Conservation (phyloP, 2,113 vertebrate genomes). For the Leucosticte australis region DNA sequence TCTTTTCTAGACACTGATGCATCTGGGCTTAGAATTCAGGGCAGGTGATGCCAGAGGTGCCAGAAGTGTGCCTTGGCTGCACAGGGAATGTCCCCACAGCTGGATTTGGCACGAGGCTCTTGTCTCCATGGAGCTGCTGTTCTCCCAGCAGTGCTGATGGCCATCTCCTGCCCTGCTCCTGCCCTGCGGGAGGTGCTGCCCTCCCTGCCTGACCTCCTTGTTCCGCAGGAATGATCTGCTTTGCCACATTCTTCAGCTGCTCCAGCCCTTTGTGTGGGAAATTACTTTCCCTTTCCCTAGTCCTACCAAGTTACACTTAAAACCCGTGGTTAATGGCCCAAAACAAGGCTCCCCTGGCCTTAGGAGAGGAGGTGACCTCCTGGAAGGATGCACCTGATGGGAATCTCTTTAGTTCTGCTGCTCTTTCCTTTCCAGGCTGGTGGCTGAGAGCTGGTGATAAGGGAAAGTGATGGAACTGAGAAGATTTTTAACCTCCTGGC, state of each 20-base stretch:
- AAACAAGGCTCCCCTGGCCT: background rate
- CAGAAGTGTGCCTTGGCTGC: background rate
- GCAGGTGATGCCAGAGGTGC: background rate
- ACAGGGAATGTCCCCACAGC: background rate
- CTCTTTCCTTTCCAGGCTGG: background rate
- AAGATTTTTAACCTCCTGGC: background rate
- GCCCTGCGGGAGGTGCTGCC: conserved; percentile 5
- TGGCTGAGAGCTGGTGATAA: background rate
- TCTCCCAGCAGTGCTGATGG: background rate
- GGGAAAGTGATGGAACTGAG: background rate
- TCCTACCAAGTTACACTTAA: background rate
- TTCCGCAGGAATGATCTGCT: conserved; percentile 3
- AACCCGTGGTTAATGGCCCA: background rate
- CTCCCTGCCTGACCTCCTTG: background rate
- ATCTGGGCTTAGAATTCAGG: background rate
- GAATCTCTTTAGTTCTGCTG: background rate
- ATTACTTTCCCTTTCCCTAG: background rate
- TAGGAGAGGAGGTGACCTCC: background rate
- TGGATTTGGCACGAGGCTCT: background rate
- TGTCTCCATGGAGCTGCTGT: background rate
- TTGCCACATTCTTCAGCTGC: conserved; percentile 17
- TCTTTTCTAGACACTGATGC: background rate
- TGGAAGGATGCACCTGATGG: background rate
- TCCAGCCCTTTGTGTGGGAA: background rate
- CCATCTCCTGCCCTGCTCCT: background rate